Base-by-base conservation (phyloP, 2,113 vertebrate species). In the Zapus hudsonius region DNA sequence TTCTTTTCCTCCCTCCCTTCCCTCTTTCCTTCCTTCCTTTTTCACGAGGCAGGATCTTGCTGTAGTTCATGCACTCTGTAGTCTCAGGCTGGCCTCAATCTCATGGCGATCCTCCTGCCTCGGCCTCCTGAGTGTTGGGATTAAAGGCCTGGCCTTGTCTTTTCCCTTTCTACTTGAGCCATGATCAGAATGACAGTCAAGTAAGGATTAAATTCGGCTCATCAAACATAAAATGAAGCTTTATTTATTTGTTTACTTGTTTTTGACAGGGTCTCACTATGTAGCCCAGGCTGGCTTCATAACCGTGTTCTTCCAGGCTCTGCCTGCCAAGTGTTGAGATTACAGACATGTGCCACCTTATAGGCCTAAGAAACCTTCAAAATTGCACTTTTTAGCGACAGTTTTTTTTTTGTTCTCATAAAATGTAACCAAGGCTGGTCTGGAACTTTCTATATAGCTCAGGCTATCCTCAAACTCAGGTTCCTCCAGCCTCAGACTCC, bases 111-210 rank as follows among this genome's bases (percentile, higher is more conserved):
- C 52, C 52, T 52, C 52, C 12, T 13, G 16, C 52, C 11, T 52
- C 52, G 12, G 52, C 52, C 12, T 52, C 52, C 12, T 15, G 2
- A 52, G 52, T 52, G 52, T 15, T 52, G 52, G 52, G 52, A 52
- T 52, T 52, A 15, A 52, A 52, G 52, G 52, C 52, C 2, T 52
- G 52, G 7, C 16, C 52, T 52, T 15, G 23, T 73, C 42, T 95
- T 73, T 83, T 92, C 42, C 86, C 95, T 96, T 95, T 89, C 82
- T 33, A 64, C 7, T 59, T 95, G 76, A 95, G 63, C 78, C 70
- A 95, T 0, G 44, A 69, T 83, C 85, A 95, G 89, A 63, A 95
- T 52, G 72, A 11, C 7, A 66, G 67, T 0, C 11, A 19, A 93
- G 57, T 92, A 33, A 42, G 0, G 1, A 75, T 93, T 64, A 61